Base-by-base conservation (phyloP, 2,888 invertebrate genomes). In the Dynastes tityus region DNA sequence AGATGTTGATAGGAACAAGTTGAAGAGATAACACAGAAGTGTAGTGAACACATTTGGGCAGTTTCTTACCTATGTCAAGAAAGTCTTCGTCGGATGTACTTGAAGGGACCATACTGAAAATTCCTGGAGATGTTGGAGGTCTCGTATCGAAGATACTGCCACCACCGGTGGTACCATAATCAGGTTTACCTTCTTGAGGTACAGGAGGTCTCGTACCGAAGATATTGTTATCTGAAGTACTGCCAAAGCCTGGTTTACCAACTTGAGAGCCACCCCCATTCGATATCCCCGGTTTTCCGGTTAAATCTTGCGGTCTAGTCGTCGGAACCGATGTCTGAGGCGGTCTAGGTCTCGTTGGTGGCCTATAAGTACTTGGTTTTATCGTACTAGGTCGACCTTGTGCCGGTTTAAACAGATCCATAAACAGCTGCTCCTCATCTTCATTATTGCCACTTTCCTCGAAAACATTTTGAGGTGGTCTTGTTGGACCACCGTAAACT, bases 331-430 rank as follows among this genome's bases (percentile, higher is more conserved):
- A 58, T 22, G 22, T 2, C 22, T 58, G 55, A 3, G 71, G 73
- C 51, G 80, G 79, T 53, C 71, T 77, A 40, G 79, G 79, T 32
- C 73, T 67, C 51, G 16, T 64, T 2, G 67, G 53, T 1, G 78
- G 78, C 61, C 71, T 67, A 9, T 55, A 76, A 11, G 76, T 76
- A 37, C 76, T 76, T 3, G 79, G 79, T 76, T 58, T 73, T 40
- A 67, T 58, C 11, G 77, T 61, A 16, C 63, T 61, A 13, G 78
- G 74, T 67, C 74, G 11, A 58, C 68, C 68, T 5, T 51, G 58
- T 37, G 49, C 65, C 32, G 71, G 71, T 29, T 65, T 64, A 53
- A 78, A 78, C 22, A 78, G 64, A 73, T 78, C 78, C 22, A 49
- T 55, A 55, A 73, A 78, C n/a, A 74, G 40, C 27, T 73, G 74